Conservation (phyloP, 1,140 invertebrate genomes). For the Eufriesea mexicana region DNA sequence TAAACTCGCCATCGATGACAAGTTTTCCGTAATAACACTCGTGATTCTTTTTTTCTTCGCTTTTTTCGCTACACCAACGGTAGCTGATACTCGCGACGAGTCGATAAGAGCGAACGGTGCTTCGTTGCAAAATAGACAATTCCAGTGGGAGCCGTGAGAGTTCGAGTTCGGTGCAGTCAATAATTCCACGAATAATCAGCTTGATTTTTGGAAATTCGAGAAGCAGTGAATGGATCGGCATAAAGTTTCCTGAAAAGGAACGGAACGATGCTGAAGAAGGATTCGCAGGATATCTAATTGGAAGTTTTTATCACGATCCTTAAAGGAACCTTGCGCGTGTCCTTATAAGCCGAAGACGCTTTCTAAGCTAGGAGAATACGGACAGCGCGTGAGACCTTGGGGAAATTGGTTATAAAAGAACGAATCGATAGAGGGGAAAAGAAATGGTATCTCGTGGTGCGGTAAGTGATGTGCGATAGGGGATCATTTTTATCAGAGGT, state of each 20-base stretch:
- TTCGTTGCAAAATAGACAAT: no score
- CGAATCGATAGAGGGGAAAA: neutral
- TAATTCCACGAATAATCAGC: no score
- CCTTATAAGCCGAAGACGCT: constrained; percentile 33
- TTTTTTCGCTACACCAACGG: no score
- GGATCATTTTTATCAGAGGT: neutral
- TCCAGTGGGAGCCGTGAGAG: no score
- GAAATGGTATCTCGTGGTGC: neutral
- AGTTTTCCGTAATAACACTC: neutral
- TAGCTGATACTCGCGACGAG: no score
- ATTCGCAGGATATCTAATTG: constrained; percentile 23
- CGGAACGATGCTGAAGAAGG: neutral
- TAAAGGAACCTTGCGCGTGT: constrained; percentile 6
- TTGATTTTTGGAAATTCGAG: neutral
- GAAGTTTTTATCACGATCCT: constrained; percentile 11
- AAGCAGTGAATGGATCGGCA: neutral
- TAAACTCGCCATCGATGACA: neutral
- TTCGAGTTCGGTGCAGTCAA: no score
- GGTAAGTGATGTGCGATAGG: neutral
- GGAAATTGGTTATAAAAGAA: neutral
- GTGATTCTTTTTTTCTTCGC: neutral
- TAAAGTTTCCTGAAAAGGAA: neutral
- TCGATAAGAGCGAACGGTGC: no score
- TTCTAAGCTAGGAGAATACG: constrained; percentile 14
- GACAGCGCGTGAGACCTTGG: neutral